Percentiles rank a stretch among this genome's conserved stretches.
These are phyloP conservation scores for Morbakka virulenta DNA, from an alignment of 30 jellyfish, hydroid and myxozoan species.

Conservation along the genomic window DNA sequence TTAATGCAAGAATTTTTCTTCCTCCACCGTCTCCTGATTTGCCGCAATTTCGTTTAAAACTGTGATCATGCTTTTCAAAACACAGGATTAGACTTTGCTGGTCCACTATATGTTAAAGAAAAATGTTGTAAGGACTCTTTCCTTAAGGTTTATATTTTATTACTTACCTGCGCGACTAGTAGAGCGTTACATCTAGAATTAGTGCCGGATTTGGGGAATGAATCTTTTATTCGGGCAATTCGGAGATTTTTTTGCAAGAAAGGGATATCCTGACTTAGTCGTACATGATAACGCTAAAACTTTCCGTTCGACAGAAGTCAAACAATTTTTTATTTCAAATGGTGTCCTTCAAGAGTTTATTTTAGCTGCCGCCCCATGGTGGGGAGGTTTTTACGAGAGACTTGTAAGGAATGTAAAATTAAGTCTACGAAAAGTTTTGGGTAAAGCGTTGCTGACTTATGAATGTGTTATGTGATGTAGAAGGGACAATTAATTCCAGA, in stretches of 20 bases:
- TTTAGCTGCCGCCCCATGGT: too few species aligned
- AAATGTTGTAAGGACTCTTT: background rate
- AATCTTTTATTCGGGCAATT: too few species aligned
- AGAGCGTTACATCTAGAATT: conserved; percentile 13
- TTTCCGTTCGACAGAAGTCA: conserved; percentile 24
- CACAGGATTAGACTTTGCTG: background rate
- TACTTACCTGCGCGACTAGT: conserved; percentile 23
- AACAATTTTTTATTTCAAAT: background rate
- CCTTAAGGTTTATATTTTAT: conserved; percentile 2
- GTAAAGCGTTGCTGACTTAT: too few species aligned
- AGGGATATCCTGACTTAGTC: background rate
- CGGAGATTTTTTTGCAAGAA: too few species aligned
- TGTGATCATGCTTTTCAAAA: background rate
- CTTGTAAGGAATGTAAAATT: too few species aligned
- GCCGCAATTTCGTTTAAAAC: conserved; percentile 22
- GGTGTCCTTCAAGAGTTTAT: too few species aligned
- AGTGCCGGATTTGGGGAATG: too few species aligned
- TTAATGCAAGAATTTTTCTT: background rate
- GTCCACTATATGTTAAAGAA: too few species aligned
- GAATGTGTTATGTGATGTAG: too few species aligned
- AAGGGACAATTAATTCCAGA: too few species aligned
- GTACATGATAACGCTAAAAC: conserved; percentile 15
- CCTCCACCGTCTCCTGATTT: conserved; percentile 54
- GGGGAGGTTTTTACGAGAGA: too few species aligned
- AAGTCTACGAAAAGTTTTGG: too few species aligned